Evolutionary conservation across 2,888 invertebrate genomes (phyloP).

Genomic region (Galeopsomyia nigrocyanea): DNA sequence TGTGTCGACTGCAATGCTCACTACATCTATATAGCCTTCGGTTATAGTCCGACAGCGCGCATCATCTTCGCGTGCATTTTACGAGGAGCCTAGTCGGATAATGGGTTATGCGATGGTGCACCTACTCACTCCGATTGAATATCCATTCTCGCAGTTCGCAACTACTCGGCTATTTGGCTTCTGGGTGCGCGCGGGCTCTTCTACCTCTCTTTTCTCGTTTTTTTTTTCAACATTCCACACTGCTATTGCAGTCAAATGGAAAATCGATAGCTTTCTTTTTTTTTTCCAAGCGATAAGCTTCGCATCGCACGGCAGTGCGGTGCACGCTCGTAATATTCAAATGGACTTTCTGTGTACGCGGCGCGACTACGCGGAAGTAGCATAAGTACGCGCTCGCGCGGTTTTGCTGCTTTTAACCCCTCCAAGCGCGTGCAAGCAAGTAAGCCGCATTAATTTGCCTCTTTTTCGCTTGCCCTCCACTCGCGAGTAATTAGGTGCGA

Average conservation of each 20-base stretch:
- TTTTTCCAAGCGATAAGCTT: slow-evolving; percentile 13
- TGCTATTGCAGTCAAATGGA: slow-evolving; percentile 13
- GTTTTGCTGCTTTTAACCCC: not conserved
- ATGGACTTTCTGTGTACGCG: slow-evolving; percentile 23
- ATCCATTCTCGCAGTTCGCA: slow-evolving; percentile 24
- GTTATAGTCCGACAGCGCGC: not conserved
- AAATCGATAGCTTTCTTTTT: slow-evolving; percentile 31
- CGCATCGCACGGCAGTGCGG: not conserved
- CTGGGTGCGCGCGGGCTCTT: no score
- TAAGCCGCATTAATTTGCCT: slow-evolving; percentile 1
- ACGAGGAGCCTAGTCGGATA: not conserved
- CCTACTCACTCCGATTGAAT: slow-evolving; percentile 25
- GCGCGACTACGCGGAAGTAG: not conserved
- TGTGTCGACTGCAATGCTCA: no score
- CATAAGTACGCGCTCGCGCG: not conserved
- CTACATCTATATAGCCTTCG: not conserved
- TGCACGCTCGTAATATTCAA: slow-evolving; percentile 22
- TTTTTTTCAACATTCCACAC: not conserved
- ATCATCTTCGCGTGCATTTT: not conserved
- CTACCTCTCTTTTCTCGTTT: slow-evolving; percentile 1
- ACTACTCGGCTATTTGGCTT: not conserved
- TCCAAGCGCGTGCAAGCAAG: not conserved
- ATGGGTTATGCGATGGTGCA: not conserved
- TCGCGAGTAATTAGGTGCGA: no score
- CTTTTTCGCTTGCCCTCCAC: not conserved